Conservation (phyloP, 2,888 invertebrate genomes). For the Trichopoda pennipes region DNA sequence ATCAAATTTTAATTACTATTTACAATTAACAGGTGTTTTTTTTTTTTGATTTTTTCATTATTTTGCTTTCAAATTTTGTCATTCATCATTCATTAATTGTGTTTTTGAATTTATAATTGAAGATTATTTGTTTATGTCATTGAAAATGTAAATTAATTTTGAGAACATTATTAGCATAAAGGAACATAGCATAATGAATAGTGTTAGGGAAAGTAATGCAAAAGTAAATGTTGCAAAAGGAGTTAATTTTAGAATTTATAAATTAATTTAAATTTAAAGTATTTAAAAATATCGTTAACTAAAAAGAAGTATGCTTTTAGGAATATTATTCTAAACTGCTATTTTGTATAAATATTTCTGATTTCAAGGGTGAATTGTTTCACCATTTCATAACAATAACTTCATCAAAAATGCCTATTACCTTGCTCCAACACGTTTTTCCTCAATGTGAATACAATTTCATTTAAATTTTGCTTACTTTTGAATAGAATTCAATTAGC, state of each 20-base stretch:
- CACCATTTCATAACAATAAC: too few relatives aligned
- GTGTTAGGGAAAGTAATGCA: neutral
- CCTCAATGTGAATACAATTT: neutral
- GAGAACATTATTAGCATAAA: neutral
- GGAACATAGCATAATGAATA: neutral
- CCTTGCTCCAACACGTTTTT: neutral
- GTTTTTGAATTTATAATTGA: constrained; percentile 37
- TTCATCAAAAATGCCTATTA: too few relatives aligned
- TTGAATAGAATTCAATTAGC: constrained; percentile 58
- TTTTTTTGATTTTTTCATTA: neutral
- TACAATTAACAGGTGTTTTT: constrained; percentile 27
- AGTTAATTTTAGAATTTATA: too few relatives aligned
- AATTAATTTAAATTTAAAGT: neutral
- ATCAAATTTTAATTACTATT: constrained; percentile 41
- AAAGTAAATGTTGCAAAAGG: neutral
- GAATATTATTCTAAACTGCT: too few relatives aligned
- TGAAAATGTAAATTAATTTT: constrained; percentile 57
- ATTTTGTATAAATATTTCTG: too few relatives aligned
- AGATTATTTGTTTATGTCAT: constrained; percentile 30
- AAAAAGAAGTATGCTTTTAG: too few relatives aligned
- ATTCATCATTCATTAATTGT: neutral
- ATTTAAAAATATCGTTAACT: too few relatives aligned
- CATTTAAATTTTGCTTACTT: constrained; percentile 15
- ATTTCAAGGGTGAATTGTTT: too few relatives aligned
- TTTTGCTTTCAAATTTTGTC: constrained; percentile 11